These are phyloP conservation scores for Lordiphosa collinella DNA, from an alignment of 1,140 invertebrate genomes.

Conservation along the genomic window DNA sequence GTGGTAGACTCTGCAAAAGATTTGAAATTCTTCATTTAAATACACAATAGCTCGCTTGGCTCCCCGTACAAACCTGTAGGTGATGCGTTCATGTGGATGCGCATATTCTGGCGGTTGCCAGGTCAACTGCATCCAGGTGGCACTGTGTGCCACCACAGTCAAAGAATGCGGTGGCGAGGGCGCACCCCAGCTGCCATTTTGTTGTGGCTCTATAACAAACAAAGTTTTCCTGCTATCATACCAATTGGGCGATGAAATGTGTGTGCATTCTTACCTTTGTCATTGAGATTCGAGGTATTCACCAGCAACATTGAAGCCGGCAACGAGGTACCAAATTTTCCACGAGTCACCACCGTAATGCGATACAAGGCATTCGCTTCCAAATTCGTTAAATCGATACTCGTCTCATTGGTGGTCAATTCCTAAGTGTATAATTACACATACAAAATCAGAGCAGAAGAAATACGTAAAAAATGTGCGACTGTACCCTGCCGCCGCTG, in stretches of 20 bases:
- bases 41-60: neutral
- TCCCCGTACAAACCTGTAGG: slow-evolving; percentile 83
- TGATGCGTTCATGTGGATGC: slow-evolving; percentile 86
- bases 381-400: slow-evolving; percentile 82
- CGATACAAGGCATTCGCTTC: slow-evolving; percentile 85
- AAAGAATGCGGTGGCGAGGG: slow-evolving; percentile 89
- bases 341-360: slow-evolving; percentile 87
- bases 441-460: slow-evolving; percentile 16
- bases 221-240: slow-evolving; percentile 8
- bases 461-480: slow-evolving; percentile 2
- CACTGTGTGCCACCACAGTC: slow-evolving; percentile 87
- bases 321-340: slow-evolving; percentile 87
- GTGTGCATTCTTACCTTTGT: slow-evolving; percentile 50
- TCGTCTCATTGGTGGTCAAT: slow-evolving; percentile 84
- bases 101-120: slow-evolving; percentile 91
- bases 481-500: slow-evolving; percentile 6
- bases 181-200: slow-evolving; percentile 81
- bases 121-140: slow-evolving; percentile 87
- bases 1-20: slow-evolving; percentile 83
- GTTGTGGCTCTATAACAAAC: slow-evolving; percentile 12
- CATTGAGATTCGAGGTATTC: slow-evolving; percentile 82
- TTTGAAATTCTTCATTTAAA: neutral
- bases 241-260: slow-evolving; percentile 27
- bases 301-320: slow-evolving; percentile 89
- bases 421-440: slow-evolving; percentile 81